These are phyloP conservation scores for Sphyrna mokarran DNA, from an alignment of 2,113 vertebrate genomes.

Conservation along the genomic window DNA sequence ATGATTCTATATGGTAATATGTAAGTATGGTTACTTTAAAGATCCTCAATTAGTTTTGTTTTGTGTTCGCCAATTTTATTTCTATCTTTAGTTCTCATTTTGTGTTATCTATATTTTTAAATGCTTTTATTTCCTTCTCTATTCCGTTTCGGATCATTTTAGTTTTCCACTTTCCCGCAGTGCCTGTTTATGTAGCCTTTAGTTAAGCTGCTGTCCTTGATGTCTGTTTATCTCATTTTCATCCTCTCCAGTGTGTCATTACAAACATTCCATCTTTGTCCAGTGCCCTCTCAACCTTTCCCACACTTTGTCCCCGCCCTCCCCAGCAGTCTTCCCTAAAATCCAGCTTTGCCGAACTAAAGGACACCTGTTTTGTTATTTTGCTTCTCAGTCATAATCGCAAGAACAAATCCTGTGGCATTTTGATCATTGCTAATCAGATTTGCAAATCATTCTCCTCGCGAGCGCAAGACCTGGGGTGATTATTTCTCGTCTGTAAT, in stretches of 20 bases:
- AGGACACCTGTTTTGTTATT: background rate
- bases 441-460: background rate
- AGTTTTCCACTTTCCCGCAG: no score
- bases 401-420: background rate
- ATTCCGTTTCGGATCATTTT: background rate
- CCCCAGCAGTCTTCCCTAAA: background rate
- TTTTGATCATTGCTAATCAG: background rate
- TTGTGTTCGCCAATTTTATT: background rate
- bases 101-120: background rate
- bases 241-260: background rate
- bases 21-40: background rate
- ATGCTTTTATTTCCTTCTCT: background rate
- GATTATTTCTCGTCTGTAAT: background rate
- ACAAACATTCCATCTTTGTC: background rate
- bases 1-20: no score
- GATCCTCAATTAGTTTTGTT: background rate
- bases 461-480: background rate
- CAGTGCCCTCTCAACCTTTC: background rate
- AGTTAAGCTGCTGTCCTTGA: background rate
- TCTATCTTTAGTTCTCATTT: background rate
- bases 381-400: background rate
- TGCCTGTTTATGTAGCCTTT: background rate
- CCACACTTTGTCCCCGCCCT: background rate
- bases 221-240: background rate
- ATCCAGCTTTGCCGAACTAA: background rate